Conservation (phyloP, 37 sponge, comb jelly and placozoan genomes). For the Lycopodina hypogea region DNA sequence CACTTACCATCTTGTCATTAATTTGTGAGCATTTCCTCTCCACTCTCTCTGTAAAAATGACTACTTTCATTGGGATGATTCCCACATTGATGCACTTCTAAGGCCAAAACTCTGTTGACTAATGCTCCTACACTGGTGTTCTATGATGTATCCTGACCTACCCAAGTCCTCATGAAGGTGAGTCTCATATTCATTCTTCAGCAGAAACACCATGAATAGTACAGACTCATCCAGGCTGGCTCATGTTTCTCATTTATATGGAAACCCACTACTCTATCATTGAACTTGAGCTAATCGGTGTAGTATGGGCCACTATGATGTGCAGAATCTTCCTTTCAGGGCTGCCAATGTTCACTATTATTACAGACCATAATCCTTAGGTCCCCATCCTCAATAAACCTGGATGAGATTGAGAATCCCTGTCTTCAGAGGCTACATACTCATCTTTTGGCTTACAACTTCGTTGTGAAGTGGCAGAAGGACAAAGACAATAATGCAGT, state of each 20-base stretch:
- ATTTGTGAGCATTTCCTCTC: too few species aligned
- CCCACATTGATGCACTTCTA: too few species aligned
- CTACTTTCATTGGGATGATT: too few species aligned
- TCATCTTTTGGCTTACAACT: constrained; percentile 13
- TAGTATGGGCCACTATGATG: background rate
- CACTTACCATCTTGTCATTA: too few species aligned
- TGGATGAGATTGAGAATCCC: constrained; percentile 39
- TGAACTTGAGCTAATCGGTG: background rate
- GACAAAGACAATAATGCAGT: constrained; percentile 1
- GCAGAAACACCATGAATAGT: background rate
- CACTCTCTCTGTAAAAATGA: too few species aligned
- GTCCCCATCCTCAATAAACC: too few species aligned
- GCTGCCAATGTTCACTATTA: background rate
- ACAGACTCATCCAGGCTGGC: too few species aligned
- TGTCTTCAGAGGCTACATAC: constrained; percentile 19
- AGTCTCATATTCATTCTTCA: background rate
- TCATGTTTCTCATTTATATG: too few species aligned
- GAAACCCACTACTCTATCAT: background rate
- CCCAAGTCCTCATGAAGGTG: too few species aligned
- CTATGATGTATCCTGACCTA: too few species aligned
- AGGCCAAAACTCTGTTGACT: too few species aligned
- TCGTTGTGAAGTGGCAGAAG: background rate
- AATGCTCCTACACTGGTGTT: too few species aligned
- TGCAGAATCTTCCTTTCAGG: constrained; percentile 19
- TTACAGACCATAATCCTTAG: constrained; percentile 24